Evolutionary conservation across 2,113 vertebrate species (phyloP).

Genomic region (Dasyornis broadbenti): DNA sequence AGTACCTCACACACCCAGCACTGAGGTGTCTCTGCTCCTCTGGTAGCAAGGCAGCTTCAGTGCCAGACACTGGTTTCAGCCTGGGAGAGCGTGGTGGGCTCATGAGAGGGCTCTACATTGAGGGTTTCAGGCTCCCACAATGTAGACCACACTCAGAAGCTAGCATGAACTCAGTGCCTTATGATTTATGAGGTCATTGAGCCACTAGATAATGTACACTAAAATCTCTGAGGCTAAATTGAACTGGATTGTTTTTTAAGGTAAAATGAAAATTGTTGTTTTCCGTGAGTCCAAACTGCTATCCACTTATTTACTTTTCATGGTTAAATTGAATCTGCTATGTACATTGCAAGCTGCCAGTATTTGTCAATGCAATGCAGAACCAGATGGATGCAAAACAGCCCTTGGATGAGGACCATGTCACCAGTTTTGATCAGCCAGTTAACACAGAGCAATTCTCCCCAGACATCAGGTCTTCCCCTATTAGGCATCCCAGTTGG

Average conservation of each 20-base stretch:
- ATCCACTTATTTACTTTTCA: neutral
- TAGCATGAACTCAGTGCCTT: neutral
- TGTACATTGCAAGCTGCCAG: neutral
- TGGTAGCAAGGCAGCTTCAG: neutral
- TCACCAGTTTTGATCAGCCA: neutral
- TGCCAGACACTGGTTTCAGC: neutral
- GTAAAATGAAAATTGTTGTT: neutral
- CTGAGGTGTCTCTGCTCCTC: neutral
- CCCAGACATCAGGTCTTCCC: neutral
- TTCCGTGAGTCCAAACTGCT: neutral
- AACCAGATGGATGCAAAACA: neutral
- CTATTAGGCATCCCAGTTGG: neutral
- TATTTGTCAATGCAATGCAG: neutral
- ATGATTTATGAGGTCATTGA: neutral
- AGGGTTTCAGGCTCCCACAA: accelerated
- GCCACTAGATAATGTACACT: neutral
- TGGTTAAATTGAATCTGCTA: neutral
- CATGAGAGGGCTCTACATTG: accelerated
- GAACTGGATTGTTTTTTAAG: neutral
- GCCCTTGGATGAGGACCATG: neutral
- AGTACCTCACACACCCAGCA: neutral
- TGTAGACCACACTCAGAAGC: neutral
- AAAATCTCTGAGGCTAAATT: neutral
- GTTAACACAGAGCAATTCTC: neutral
- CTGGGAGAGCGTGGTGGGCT: accelerated